Percentiles rank a stretch among this genome's conserved stretches.
phyloP scores from a whole-genome alignment of 2,797 vertebrate genomes.

The Glossophaga mutica region DNA sequence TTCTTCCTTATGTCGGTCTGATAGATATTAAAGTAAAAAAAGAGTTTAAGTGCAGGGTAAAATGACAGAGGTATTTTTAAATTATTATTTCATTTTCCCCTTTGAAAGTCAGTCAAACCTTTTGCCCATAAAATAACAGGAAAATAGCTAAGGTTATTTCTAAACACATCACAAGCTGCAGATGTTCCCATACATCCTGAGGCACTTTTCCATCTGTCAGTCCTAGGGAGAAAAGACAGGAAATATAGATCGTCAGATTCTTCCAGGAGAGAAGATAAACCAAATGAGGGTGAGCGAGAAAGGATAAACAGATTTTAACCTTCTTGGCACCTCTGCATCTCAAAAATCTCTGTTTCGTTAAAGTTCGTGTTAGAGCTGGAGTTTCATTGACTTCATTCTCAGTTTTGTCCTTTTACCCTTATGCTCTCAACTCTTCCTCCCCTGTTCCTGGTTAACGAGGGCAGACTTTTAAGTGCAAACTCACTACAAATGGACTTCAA shows the following conservation, averaged over 20 bases:
- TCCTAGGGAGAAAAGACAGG: not conserved
- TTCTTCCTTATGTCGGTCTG: not conserved
- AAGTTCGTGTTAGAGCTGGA: not conserved
- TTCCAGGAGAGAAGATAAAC: not conserved
- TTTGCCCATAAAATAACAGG: not conserved
- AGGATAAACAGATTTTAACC: not conserved
- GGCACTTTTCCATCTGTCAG: not conserved
- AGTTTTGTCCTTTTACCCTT: not conserved
- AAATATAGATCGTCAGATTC: not conserved
- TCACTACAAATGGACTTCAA: not conserved
- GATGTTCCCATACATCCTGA: not conserved
- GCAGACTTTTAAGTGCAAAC: not conserved
- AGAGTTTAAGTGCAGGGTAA: not conserved
- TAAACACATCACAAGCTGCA: not conserved
- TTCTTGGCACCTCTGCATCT: not conserved
- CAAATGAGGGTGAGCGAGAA: not conserved
- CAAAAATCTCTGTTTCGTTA: not conserved
- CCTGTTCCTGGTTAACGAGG: not conserved
- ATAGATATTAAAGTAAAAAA: not conserved
- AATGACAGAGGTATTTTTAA: not conserved
- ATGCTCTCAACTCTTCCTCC: not conserved
- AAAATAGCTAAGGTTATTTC: not conserved
- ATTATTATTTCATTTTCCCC: not conserved
- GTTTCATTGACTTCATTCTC: not conserved
- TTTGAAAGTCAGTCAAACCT: not conserved